Evolutionary conservation across 2,797 vertebrate species (phyloP).

Genomic region (Rhinella marina): DNA sequence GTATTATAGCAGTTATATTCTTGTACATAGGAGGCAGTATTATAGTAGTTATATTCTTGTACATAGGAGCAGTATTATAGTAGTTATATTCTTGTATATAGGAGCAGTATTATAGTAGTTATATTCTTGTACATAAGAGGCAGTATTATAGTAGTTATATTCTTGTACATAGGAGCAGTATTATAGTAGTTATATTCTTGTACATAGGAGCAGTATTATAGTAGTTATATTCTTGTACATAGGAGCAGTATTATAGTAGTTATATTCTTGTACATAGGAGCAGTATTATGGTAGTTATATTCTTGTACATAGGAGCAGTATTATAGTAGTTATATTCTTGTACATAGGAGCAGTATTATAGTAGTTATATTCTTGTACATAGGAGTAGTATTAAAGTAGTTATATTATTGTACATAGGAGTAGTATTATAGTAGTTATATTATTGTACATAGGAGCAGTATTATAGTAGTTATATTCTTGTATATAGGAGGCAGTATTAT

Average conservation of each 20-base stretch:
- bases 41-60: slow-evolving; percentile 17
- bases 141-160: slow-evolving; percentile 13
- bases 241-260: slow-evolving; percentile 18
- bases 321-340: slow-evolving; percentile 19
- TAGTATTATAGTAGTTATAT: not conserved
- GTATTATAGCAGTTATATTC: slow-evolving; percentile 6
- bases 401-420: not conserved
- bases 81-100: slow-evolving; percentile 16
- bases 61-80: slow-evolving; percentile 3
- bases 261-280: slow-evolving; percentile 18
- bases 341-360: not conserved
- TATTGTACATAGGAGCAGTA: not conserved
- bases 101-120: slow-evolving; percentile 12
- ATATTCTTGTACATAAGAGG: slow-evolving; percentile 4
- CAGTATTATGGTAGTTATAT: slow-evolving; percentile 6
- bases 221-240: slow-evolving; percentile 7
- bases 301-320: not conserved
- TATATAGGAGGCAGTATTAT: slow-evolving; percentile 3
- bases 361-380: not conserved
- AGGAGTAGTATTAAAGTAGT: not conserved
- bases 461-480: slow-evolving; percentile 9
- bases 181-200: slow-evolving; percentile 3
- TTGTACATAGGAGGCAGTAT: not conserved
- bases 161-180: not conserved
- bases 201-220: not conserved